Base-by-base conservation (phyloP, 2,888 invertebrate species). In the Ashinkailepas kermadecensis region DNA sequence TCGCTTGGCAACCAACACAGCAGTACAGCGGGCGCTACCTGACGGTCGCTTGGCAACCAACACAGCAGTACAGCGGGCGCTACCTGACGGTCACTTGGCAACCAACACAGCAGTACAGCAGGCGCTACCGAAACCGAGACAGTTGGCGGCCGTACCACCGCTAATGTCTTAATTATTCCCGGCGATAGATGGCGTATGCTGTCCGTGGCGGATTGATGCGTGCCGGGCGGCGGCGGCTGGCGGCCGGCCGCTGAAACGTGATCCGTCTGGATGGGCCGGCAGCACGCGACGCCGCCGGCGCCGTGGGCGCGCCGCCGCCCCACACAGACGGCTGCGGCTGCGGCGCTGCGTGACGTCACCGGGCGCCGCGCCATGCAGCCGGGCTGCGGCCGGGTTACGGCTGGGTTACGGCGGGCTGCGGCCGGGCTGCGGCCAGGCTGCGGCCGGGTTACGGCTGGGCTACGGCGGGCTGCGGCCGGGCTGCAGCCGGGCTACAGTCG, bases 171-270 rank as follows among this genome's bases (percentile, higher is more conserved):
- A 74, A 74, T 74, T 54, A 74, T 74, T 74, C 56, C 74, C 21
- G 56, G 54, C 74, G 23, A 74, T 74, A 74, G 74, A 74, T 74
- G 74, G 74, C 74, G 74, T 74, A 74, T 74, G 74, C 74, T 74
- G 74, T 74, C 74, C 21, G 74, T 74, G 54, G 23, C 23, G 21
- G 74, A 74, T 74, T 56, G 74, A 54, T 15, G 74, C 65, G 23
- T 7, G n/a, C n/a, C n/a, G n/a, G 65, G 23, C 65, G 65, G 23
- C 65, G 65, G 65, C 65, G 65, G 65, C 65, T 62, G 74, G 74
- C 74, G 74, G 74, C 67, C 15, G n/a, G 67, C 6, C 70, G 56
- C 54, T 56, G 74, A 56, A 74, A 74, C 56, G 56, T 23, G 74
- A 74, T 74, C 74, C 56, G 54, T 23, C 56, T 11, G 9, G 74